Evolutionary conservation across 2,888 invertebrate species (phyloP).

Genomic region (Mongoloraphidia duomilia): DNA sequence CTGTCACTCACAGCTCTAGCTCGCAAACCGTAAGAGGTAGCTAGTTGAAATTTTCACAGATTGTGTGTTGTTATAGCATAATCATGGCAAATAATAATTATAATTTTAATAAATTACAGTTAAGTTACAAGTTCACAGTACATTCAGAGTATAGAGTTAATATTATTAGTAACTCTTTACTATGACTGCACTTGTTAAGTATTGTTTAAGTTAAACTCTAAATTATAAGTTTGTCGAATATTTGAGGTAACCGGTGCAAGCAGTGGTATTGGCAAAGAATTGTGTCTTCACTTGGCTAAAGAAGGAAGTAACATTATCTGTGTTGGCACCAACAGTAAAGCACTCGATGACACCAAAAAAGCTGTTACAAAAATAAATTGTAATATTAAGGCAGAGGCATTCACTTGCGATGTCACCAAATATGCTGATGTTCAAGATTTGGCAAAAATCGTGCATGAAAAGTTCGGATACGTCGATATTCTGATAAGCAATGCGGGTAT

Average conservation of each 20-base stretch:
- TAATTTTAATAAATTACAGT: too few species aligned
- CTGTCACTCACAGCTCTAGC: too few species aligned
- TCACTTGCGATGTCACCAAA: slow-evolving; percentile 55
- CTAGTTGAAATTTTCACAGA: too few species aligned
- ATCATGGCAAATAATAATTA: too few species aligned
- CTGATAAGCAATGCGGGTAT: slow-evolving; percentile 79
- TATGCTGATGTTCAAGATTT: slow-evolving; percentile 48
- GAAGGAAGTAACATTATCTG: background rate
- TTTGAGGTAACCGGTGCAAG: slow-evolving; percentile 1
- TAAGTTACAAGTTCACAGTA: too few species aligned
- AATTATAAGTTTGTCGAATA: background rate
- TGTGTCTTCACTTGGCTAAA: background rate
- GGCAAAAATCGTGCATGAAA: slow-evolving; percentile 45
- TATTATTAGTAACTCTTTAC: too few species aligned
- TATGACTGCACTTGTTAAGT: too few species aligned
- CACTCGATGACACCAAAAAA: background rate
- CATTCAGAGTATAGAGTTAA: too few species aligned
- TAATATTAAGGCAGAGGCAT: background rate
- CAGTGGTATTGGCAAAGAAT: background rate
- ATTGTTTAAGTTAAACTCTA: too few species aligned
- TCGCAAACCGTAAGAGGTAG: too few species aligned
- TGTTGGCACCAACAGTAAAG: background rate
- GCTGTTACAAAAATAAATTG: background rate
- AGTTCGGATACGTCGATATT: slow-evolving; percentile 65
- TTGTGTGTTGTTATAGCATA: too few species aligned